Percentiles rank a stretch among this genome's conserved stretches.
Evolutionary conservation across 1,140 invertebrate species (phyloP).

Genomic region (Nomia melanderi): DNA sequence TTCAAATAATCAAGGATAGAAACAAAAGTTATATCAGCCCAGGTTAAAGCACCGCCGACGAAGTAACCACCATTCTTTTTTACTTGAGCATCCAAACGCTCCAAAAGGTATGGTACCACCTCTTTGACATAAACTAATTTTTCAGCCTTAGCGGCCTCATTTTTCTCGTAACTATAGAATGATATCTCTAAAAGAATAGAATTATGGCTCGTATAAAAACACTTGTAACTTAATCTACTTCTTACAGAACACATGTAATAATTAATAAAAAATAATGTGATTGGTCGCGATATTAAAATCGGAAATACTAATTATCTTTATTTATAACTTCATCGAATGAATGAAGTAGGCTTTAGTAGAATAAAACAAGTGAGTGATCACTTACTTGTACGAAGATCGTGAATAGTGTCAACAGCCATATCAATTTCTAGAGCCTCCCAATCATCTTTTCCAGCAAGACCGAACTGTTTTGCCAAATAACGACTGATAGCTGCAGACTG

Average conservation of each 20-base stretch:
- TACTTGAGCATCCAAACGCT: constrained; percentile 77
- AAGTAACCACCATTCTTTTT: constrained; percentile 78
- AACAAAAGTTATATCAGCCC: constrained; percentile 86
- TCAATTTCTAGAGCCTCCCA: constrained; percentile 86
- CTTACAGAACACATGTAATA: too few relatives aligned
- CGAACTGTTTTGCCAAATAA: constrained; percentile 86
- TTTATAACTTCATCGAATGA: too few relatives aligned
- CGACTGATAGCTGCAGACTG: constrained; percentile 87
- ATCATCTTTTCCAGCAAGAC: constrained; percentile 84
- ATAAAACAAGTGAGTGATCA: constrained; percentile 3
- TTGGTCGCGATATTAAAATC: too few relatives aligned
- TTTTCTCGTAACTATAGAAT: constrained; percentile 69
- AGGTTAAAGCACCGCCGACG: constrained; percentile 80
- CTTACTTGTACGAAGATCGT: constrained; percentile 74
- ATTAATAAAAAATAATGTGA: too few relatives aligned
- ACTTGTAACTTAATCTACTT: too few relatives aligned
- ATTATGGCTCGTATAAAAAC: constrained; percentile 34
- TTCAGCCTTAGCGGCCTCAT: constrained; percentile 62
- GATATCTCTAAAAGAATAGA: constrained; percentile 70
- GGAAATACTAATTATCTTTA: too few relatives aligned
- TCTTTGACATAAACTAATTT: constrained; percentile 64
- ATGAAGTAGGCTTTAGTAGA: too few relatives aligned
- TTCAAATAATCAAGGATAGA: constrained; percentile 84
- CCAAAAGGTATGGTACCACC: constrained; percentile 69
- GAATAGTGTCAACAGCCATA: constrained; percentile 83